Evolutionary conservation across 2,888 invertebrate genomes (phyloP).

Genomic region (Taphrorychus bicolor): DNA sequence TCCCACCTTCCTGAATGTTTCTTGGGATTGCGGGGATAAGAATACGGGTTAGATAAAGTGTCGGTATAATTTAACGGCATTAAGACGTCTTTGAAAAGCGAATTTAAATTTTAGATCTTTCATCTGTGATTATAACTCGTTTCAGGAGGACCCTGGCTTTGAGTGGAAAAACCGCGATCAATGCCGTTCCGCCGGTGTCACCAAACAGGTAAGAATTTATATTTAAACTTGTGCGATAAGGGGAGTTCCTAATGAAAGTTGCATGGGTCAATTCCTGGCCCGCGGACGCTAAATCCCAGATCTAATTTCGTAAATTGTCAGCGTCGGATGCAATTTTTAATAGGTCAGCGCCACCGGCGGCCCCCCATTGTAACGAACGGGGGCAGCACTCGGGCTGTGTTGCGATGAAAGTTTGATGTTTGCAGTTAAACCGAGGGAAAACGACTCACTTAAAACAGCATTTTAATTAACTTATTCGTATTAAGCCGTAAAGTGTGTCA

Average conservation of each 20-base stretch:
- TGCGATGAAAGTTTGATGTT: slow-evolving; percentile 1
- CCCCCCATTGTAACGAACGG: not conserved
- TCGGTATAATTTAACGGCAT: slow-evolving; percentile 18
- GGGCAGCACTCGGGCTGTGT: not conserved
- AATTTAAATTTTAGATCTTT: not conserved
- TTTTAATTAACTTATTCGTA: not conserved
- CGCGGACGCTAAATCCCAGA: slow-evolving; percentile 25
- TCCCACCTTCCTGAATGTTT: slow-evolving; percentile 33
- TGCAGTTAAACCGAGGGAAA: not conserved
- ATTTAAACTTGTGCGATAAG: not conserved
- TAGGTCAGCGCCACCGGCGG: slow-evolving; percentile 7
- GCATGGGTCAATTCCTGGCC: slow-evolving; percentile 17
- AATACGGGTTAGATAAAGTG: slow-evolving; percentile 18
- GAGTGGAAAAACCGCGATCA: slow-evolving; percentile 49
- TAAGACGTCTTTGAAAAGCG: not conserved
- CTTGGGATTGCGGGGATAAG: slow-evolving; percentile 23
- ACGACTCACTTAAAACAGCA: not conserved
- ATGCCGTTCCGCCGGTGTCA: slow-evolving; percentile 52
- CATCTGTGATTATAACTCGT: slow-evolving; percentile 27
- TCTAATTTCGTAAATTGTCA: slow-evolving; percentile 31
- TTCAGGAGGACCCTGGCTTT: slow-evolving; percentile 52
- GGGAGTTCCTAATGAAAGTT: slow-evolving; percentile 15
- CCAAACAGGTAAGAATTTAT: slow-evolving; percentile 50
- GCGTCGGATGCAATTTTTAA: slow-evolving; percentile 25
- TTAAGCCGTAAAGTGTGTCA: slow-evolving; percentile 6